Evolutionary conservation across 2,888 invertebrate genomes (phyloP).

Genomic region (Mimumesa dahlbomi): DNA sequence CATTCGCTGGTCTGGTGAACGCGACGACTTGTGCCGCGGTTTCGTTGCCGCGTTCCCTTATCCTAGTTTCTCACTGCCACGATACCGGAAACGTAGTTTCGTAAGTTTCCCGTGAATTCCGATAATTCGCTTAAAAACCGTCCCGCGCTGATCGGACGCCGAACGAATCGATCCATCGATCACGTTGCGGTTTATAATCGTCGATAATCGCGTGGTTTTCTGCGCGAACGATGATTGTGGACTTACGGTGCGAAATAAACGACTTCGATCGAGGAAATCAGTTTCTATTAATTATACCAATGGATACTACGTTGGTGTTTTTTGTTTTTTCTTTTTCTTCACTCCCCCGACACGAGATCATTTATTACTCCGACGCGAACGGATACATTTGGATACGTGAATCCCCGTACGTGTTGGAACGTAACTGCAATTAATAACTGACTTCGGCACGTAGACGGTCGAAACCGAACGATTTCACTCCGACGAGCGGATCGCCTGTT

Average conservation of each 20-base stretch:
- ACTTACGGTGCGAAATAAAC: no score
- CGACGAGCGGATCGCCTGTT: slow-evolving; percentile 21
- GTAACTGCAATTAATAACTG: slow-evolving; percentile 15
- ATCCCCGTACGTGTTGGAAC: no score
- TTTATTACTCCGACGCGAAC: no score
- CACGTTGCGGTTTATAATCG: neutral
- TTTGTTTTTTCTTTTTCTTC: no score
- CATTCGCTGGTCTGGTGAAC: slow-evolving; percentile 26
- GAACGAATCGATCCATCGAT: slow-evolving; percentile 8
- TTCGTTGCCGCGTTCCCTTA: slow-evolving; percentile 16
- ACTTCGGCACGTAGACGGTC: neutral
- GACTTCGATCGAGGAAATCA: no score
- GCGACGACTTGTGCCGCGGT: neutral
- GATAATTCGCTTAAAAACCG: no score
- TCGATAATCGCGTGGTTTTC: no score
- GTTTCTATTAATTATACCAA: no score
- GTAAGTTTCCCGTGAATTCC: slow-evolving; percentile 7
- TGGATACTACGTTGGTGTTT: no score
- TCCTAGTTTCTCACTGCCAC: slow-evolving; percentile 43
- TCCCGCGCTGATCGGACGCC: slow-evolving; percentile 13
- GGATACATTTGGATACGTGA: no score
- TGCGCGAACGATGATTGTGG: no score
- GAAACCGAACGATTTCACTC: slow-evolving; percentile 13
- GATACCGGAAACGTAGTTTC: slow-evolving; percentile 46
- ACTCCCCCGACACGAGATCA: no score